Conservation (phyloP, 1,140 invertebrate genomes). For the Danaus melanippus region DNA sequence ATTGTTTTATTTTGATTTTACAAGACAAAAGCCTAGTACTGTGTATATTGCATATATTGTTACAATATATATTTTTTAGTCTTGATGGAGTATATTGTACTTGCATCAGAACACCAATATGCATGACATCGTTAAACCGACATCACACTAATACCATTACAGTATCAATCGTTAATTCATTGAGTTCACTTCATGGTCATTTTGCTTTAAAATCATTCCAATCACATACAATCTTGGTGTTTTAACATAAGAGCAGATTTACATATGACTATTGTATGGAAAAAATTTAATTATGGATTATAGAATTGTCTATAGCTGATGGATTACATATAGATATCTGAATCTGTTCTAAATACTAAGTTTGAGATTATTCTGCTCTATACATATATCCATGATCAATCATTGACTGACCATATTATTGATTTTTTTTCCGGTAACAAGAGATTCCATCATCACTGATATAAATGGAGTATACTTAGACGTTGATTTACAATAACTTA, state of each 20-base stretch:
- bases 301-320: no score
- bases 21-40: no score
- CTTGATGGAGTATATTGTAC: constrained; percentile 11
- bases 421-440: constrained; percentile 10
- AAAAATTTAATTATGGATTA: no score
- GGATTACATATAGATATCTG: no score
- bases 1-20: no score
- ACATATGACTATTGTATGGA: no score
- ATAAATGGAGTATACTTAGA: constrained; percentile 10
- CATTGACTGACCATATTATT: neutral
- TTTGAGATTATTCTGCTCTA: no score
- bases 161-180: neutral
- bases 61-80: constrained; percentile 6
- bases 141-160: constrained; percentile 20
- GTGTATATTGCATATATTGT: neutral
- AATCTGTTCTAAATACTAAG: no score
- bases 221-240: no score
- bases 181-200: no score
- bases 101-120: constrained; percentile 31
- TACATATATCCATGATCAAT: neutral
- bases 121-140: constrained; percentile 17
- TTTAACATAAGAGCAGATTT: no score
- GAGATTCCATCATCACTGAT: constrained; percentile 30
- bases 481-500: neutral
- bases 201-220: no score